Evolutionary conservation across 2,797 vertebrate species (phyloP).

Genomic region (Xerus rutilus): DNA sequence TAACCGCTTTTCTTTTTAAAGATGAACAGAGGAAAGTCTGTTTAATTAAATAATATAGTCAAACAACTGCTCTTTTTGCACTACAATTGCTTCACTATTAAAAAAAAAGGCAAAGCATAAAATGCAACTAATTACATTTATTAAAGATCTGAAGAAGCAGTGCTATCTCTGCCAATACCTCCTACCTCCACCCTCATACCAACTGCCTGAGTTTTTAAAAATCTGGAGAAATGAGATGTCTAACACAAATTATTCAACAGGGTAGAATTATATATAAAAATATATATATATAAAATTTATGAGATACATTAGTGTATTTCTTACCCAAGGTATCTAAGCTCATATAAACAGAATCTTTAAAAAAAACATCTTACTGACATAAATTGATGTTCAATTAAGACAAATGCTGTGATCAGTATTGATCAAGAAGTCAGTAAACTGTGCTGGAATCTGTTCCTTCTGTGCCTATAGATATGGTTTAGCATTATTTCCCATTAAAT

Average conservation of each 20-base stretch:
- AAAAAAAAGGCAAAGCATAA: slow-evolving; percentile 71
- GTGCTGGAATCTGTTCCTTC: neutral
- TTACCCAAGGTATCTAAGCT: slow-evolving; percentile 19
- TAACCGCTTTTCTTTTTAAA: slow-evolving; percentile 65
- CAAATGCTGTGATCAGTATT: neutral
- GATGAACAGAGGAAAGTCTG: slow-evolving; percentile 55
- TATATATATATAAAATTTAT: slow-evolving; percentile 19
- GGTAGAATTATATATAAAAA: slow-evolving; percentile 36
- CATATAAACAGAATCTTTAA: neutral
- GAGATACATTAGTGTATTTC: slow-evolving; percentile 32
- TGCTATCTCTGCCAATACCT: slow-evolving; percentile 64
- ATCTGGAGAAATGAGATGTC: slow-evolving; percentile 68
- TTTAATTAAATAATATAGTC: slow-evolving; percentile 80
- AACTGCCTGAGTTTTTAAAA: slow-evolving; percentile 71
- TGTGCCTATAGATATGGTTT: neutral
- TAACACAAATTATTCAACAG: slow-evolving; percentile 63
- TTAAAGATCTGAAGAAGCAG: slow-evolving; percentile 70
- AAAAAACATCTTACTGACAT: neutral
- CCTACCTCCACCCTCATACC: slow-evolving; percentile 70
- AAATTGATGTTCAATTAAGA: slow-evolving; percentile 29
- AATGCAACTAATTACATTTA: slow-evolving; percentile 77
- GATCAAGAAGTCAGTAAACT: slow-evolving; percentile 2
- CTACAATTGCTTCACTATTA: slow-evolving; percentile 67
- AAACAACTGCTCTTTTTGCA: slow-evolving; percentile 82
- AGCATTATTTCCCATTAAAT: neutral